Base-by-base conservation (phyloP, 2,113 vertebrate genomes). In the Alouatta palliata region DNA sequence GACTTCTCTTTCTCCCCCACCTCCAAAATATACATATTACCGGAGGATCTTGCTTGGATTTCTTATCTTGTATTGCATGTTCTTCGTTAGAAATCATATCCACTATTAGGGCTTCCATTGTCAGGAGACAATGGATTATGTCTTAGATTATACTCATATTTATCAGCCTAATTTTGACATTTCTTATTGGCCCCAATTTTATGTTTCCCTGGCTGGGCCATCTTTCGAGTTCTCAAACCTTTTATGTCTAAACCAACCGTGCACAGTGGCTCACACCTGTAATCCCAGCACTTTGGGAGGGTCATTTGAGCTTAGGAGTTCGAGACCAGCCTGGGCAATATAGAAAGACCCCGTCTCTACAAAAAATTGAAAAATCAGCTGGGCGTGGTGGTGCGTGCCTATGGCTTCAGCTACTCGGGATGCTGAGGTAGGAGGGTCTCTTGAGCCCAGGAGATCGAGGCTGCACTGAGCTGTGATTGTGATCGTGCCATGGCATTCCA, bases 191-290 rank as follows among this genome's bases (percentile, higher is more conserved):
- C 40, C 19, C n/a, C 43, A 54, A 64, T 52, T 90, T 12, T 88
- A 2, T 43, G 73, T 96, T 87, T 87, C 12, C 47, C 49, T 4
- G 35, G 9, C 9, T 77, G 45, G 21, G 49, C 14, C 47, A 23
- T 89, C 73, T 77, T 91, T 95, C 30, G 71, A 66, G 20, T 71
- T 89, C 77, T 90, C 45, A 96, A 79, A 87, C 2, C 58, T 64
- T 64, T 64, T 64, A 30, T 32, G 27, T 64, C 27, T 32, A 64
- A 64, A 64, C 61, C 27, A 30, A 32, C 27, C 5, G 6, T 14
- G 66, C 66, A 16, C 66, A 35, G 66, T n/a, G 66, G 32, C 13
- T n/a, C 66, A 68, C 61, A 32, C 16, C 66, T 68, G 32, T 35
- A 68, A 68, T 68, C 66, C 66, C 66, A 68, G 66, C 6, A 30